Conservation (phyloP, 2,113 vertebrate species). For the Irena cyanogastra region DNA sequence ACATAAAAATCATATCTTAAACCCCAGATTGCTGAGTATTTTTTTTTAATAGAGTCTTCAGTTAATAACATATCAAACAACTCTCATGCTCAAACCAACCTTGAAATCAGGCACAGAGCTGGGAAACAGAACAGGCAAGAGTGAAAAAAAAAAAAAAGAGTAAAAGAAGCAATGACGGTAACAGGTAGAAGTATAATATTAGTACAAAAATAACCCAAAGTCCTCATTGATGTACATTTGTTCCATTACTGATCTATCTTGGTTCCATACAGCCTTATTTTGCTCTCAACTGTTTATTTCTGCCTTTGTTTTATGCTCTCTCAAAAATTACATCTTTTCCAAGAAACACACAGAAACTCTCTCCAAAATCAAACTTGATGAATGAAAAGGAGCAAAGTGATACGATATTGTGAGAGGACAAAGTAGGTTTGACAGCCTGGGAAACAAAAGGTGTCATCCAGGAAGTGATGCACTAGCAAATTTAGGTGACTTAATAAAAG, state of each 20-base stretch:
- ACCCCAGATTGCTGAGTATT: accelerated
- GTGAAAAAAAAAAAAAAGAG: neutral
- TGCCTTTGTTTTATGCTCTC: neutral
- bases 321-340: neutral
- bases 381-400: neutral
- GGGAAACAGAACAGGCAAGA: neutral
- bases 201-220: neutral
- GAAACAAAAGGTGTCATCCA: neutral
- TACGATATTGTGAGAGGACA: neutral
- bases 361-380: neutral
- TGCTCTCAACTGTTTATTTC: neutral
- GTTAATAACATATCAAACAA: neutral
- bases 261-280: neutral
- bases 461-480: neutral
- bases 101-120: neutral
- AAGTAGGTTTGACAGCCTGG: neutral
- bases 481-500: neutral
- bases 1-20: neutral
- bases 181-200: neutral
- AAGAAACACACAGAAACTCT: neutral
- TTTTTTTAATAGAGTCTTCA: neutral
- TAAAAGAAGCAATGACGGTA: neutral
- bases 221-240: accelerated
- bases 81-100: neutral
- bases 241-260: neutral